phyloP scores from a whole-genome alignment of 2,888 invertebrate genomes.

The Callosobruchus maculatus region DNA sequence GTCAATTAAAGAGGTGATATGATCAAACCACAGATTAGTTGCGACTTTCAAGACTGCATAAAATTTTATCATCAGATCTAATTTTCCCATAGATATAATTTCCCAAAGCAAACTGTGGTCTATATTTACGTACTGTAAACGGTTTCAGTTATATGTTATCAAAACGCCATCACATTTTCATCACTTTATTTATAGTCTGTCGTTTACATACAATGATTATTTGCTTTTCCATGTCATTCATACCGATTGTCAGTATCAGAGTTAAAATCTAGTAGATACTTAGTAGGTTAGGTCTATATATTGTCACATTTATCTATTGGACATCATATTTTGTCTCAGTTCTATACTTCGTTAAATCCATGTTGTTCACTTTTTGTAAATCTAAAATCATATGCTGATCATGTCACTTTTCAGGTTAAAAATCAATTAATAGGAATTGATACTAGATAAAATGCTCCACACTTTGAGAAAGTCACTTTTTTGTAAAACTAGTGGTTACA shows the following conservation, averaged over 20 bases:
- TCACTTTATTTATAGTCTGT: neutral
- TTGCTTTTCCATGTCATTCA: neutral
- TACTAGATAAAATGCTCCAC: slow-evolving; percentile 8
- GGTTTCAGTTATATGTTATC: too few relatives aligned
- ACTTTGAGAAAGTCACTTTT: slow-evolving; percentile 12
- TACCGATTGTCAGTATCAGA: neutral
- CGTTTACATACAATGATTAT: neutral
- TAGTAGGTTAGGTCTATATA: neutral
- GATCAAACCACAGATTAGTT: too few relatives aligned
- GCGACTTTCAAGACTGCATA: too few relatives aligned
- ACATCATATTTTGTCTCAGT: neutral
- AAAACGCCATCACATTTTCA: neutral
- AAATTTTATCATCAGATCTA: too few relatives aligned
- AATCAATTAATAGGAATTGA: neutral
- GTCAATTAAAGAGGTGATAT: too few relatives aligned
- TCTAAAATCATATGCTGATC: neutral
- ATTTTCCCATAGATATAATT: too few relatives aligned
- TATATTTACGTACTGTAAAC: too few relatives aligned
- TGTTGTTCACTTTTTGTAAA: neutral
- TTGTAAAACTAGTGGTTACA: slow-evolving; percentile 2
- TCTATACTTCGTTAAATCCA: neutral
- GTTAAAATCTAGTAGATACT: neutral
- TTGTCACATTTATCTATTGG: neutral
- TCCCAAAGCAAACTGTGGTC: too few relatives aligned
- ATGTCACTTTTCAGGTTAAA: neutral